phyloP scores from a whole-genome alignment of 2,113 vertebrate genomes.

The Morone chrysops region DNA sequence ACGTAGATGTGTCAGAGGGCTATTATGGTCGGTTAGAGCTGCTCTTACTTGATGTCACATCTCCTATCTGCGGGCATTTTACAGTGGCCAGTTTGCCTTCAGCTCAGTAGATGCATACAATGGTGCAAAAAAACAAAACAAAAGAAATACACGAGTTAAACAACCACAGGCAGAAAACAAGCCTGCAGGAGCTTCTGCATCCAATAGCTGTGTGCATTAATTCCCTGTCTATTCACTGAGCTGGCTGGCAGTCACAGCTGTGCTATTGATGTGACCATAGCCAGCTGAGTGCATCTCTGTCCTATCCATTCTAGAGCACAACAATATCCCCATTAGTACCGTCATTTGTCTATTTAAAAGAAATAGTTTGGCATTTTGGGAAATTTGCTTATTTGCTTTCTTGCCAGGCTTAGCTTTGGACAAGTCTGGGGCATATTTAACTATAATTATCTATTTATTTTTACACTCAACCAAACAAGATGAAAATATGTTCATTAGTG shows the following conservation, averaged over 20 bases:
- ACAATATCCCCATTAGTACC: not conserved
- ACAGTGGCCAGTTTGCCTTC: conserved; percentile 43
- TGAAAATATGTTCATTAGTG: too few relatives aligned
- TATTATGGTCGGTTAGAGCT: conserved; percentile 64
- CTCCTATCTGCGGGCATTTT: conserved; percentile 55
- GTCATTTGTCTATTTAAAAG: not conserved
- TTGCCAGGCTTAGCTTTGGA: conserved; percentile 1
- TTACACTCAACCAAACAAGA: too few relatives aligned
- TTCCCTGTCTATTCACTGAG: conserved; percentile 20
- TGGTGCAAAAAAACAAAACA: conserved; percentile 21
- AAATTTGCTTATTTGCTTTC: not conserved
- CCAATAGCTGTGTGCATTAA: conserved; percentile 35
- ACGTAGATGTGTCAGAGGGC: conserved; percentile 61
- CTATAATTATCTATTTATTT: not conserved
- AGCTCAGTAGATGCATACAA: conserved; percentile 46
- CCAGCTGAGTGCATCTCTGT: conserved; percentile 45
- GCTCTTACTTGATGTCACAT: conserved; percentile 68
- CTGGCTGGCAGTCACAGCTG: conserved; percentile 38
- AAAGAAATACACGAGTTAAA: conserved; percentile 25
- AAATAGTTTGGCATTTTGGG: not conserved
- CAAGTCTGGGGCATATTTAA: not conserved
- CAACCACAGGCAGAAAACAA: conserved; percentile 29
- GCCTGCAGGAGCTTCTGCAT: conserved; percentile 25
- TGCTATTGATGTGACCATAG: conserved; percentile 39
- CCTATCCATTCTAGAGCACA: conserved; percentile 29